phyloP scores from a whole-genome alignment of 1,140 invertebrate species.

The Drosophila willistoni region DNA sequence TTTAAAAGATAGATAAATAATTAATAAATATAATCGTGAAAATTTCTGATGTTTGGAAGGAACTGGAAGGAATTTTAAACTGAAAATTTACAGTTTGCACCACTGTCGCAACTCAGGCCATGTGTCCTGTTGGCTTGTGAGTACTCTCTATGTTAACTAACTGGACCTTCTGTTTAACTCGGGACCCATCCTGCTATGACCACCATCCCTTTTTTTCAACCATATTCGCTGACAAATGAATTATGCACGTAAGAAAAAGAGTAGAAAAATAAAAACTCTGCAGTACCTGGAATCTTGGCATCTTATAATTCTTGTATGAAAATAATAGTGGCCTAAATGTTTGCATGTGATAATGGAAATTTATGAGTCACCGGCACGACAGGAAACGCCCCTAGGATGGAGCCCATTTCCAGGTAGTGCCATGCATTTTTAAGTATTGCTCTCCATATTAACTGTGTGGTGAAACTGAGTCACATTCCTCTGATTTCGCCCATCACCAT shows the following conservation, averaged over 20 bases:
- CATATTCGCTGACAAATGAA: slow-evolving; percentile 67
- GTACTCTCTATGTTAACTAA: slow-evolving; percentile 26
- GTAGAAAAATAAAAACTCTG: slow-evolving; percentile 43
- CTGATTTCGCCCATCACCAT: slow-evolving; percentile 8
- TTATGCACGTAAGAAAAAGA: slow-evolving; percentile 62
- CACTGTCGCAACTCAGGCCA: not conserved
- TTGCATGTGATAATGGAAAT: slow-evolving; percentile 77
- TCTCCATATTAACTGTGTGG: slow-evolving; percentile 19
- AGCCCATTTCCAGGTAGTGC: not conserved
- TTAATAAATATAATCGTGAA: too few species aligned
- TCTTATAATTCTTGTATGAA: slow-evolving; percentile 75
- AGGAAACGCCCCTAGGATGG: not conserved
- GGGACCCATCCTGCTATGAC: not conserved
- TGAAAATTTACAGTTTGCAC: not conserved
- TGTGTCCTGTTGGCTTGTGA: slow-evolving; percentile 16
- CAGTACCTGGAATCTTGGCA: slow-evolving; percentile 53
- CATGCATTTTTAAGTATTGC: slow-evolving; percentile 62
- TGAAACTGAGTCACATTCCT: slow-evolving; percentile 23
- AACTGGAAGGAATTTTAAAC: too few species aligned
- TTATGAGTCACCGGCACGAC: slow-evolving; percentile 65
- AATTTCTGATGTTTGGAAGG: too few species aligned
- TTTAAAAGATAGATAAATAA: too few species aligned
- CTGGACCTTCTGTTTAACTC: slow-evolving; percentile 35
- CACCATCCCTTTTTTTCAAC: slow-evolving; percentile 9
- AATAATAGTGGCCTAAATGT: slow-evolving; percentile 76